Evolutionary conservation across 2,888 invertebrate species (phyloP), one percentile per base, ranked within the genome.

Genomic region (Melanophora roralis): DNA sequence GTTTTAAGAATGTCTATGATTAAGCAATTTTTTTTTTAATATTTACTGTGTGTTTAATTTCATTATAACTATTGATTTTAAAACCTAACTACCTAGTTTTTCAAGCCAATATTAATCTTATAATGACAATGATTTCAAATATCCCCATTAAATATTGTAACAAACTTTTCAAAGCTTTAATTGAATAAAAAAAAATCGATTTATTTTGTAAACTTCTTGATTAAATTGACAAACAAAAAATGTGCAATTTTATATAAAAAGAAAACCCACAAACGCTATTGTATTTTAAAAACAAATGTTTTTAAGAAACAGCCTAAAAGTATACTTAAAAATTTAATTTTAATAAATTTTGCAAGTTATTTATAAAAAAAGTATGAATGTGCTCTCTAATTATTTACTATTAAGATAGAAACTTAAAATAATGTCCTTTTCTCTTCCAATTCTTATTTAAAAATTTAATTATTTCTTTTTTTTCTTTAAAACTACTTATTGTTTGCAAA

Each of bases 251-350:
- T 59, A 36, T 49, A 11, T 27, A 45, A 45, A 68, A 36, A 38
- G 57, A 34, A 12, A 34, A 55, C 7, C 49, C 32, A 27, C 0
- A 32, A 45, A 27, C 27, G 3, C 6, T 5, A 27, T 5, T 59
- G 49, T 49, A 71, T 55, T 68, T 68, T 11, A 38, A 38, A 38
- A 45, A 51, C n/a, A 53, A 45, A 65, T 34, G 51, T 23, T 64
- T 65, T 59, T 21, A 19, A 64, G 49, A 9, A 59, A 38, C 64
- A 27, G 45, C 59, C 64, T 64, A 65, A 74, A 78, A 59, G 78
- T 74, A 74, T 69, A 74, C 78, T 69, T 74, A 60, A 75, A 75
- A 75, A 71, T 74, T 69, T 43, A 78, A 74, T 69, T 74, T 65
- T 40, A 72, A 78, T n/a, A 27, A 38, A 55, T 47, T 43, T 21